Evolutionary conservation across 2,797 vertebrate genomes (phyloP), one percentile per base, ranked within the genome.

Genomic region (Eidolon dupreanum): DNA sequence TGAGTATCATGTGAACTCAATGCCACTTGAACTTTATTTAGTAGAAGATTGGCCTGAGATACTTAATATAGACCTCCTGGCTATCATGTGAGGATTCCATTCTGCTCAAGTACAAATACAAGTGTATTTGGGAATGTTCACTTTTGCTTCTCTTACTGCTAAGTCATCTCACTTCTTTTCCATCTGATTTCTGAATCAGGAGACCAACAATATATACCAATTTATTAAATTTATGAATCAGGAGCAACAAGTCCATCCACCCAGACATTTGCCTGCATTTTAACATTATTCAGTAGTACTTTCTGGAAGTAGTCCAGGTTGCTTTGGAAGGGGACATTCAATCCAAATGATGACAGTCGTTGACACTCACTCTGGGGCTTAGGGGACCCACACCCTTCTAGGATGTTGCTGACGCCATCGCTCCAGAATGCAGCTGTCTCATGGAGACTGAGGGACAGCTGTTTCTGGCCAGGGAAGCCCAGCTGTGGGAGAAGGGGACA

Each of bases 11-110:
- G 96, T 98, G 98, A 98, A 98, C 96, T 82, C 89, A 36, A 55
- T 65, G 96, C 86, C 97, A 98, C 98, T 98, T 93, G 98, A 97
- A 97, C 98, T 98, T 98, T 98, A 98, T 98, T 98, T 98, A 98
- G 97, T 96, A 96, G 90, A 97, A 95, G 90, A 63, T 90, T 95
- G 96, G 87, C 92, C 84, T 0, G 70, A 94, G 96, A 96, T 77
- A 79, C 98, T 98, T 98, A 98, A 98, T 98, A 98, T 98, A 98
- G 98, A 97, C 55, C 78, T 96, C 94, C 97, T 46, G 10, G 92
- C 74, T 92, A 90, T 97, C 98, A 97, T 84, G 96, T 98, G 98
- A 95, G 96, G 96, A 97, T 94, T 98, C 97, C 96, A 90, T 87
- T 94, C 94, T 94, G 94, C 93, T 68, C 89, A 49, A 97, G 90